Evolutionary conservation across 2,888 invertebrate genomes (phyloP).

Genomic region (Congeria kusceri): DNA sequence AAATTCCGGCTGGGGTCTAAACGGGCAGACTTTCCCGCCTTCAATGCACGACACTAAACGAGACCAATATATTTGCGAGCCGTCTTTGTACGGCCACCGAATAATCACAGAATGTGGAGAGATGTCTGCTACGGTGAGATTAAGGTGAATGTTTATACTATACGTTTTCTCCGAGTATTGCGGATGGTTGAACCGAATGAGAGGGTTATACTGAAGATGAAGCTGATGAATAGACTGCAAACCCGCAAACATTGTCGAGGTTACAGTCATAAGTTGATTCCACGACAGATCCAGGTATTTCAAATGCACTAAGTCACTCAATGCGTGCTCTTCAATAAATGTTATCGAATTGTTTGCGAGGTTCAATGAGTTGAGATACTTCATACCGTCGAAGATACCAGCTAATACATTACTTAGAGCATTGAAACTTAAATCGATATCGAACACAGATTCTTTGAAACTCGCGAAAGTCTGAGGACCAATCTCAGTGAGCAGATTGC

Average conservation of each 20-base stretch:
- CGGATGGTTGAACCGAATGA: conserved; percentile 52
- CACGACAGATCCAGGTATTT: conserved; percentile 62
- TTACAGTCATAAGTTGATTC: conserved; percentile 57
- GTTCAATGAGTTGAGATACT: conserved; percentile 58
- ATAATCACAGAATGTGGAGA: conserved; percentile 46
- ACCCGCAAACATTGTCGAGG: conserved; percentile 48
- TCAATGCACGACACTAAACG: conserved; percentile 59
- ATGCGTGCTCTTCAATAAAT: conserved; percentile 60
- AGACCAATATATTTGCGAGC: conserved; percentile 70
- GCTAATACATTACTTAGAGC: conserved; percentile 59
- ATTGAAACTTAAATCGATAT: conserved; percentile 64
- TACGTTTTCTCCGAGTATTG: conserved; percentile 33
- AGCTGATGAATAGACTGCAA: conserved; percentile 47
- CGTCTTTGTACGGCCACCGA: conserved; percentile 68
- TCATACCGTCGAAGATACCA: conserved; percentile 76
- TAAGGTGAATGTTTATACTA: conserved; percentile 54
- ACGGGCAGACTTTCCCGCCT: conserved; percentile 40
- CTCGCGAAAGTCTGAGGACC: conserved; percentile 72
- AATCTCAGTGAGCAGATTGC: conserved; percentile 66
- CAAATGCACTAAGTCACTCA: conserved; percentile 63
- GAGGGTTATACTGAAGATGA: conserved; percentile 63
- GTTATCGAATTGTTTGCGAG: conserved; percentile 63
- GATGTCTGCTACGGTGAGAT: conserved; percentile 59
- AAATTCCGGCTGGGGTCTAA: conserved; percentile 61
- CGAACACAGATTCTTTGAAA: conserved; percentile 70